Percentiles rank a stretch among this genome's conserved stretches.
Conservation (phyloP, 2,113 vertebrate species). For the Pteronura brasiliensis region DNA sequence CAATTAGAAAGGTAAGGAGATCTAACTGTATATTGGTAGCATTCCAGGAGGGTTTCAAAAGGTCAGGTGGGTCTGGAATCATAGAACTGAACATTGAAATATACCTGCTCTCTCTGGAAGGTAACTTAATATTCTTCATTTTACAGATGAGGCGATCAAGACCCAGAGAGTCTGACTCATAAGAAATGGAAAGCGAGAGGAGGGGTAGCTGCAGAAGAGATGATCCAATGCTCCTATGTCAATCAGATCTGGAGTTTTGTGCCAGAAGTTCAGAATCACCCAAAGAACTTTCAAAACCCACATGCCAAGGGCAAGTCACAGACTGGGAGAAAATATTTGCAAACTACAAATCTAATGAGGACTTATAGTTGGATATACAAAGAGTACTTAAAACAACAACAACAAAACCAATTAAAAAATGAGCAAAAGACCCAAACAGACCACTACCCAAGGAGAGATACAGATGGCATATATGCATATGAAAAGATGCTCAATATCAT, state of each 20-base stretch:
- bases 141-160: background rate
- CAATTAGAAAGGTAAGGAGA: constrained; percentile 1
- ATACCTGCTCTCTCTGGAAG: background rate
- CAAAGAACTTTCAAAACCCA: background rate
- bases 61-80: background rate
- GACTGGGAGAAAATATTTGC: background rate
- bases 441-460: background rate
- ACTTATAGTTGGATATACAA: background rate
- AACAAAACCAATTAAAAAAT: background rate
- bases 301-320: background rate
- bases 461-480: background rate
- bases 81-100: background rate
- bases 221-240: background rate
- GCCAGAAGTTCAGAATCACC: background rate
- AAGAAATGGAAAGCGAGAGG: background rate
- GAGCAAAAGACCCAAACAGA: background rate
- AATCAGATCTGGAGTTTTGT: background rate
- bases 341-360: background rate
- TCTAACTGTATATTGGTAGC: background rate
- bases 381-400: background rate
- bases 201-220: background rate
- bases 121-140: background rate
- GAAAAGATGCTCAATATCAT: background rate
- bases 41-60: background rate
- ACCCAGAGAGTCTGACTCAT: background rate